These are phyloP conservation scores for Urocolius indicus DNA, from an alignment of 2,113 vertebrate species.

Conservation along the genomic window DNA sequence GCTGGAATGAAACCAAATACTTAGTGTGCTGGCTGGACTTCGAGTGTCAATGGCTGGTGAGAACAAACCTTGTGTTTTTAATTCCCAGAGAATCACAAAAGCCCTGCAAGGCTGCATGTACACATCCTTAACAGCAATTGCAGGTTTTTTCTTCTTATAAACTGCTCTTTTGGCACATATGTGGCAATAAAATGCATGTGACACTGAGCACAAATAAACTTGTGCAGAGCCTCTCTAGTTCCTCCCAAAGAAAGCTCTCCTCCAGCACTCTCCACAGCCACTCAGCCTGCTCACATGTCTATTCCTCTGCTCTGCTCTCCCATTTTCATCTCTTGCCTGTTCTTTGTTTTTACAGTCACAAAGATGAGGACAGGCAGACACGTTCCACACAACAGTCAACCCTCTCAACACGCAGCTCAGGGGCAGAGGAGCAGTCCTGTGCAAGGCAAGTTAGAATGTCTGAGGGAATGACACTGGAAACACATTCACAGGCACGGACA, in stretches of 20 bases:
- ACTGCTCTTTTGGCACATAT: background rate
- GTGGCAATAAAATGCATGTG: background rate
- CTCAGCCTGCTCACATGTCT: background rate
- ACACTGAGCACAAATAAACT: background rate
- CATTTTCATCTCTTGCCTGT: background rate
- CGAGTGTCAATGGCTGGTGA: rapidly evolving
- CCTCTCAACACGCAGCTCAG: background rate
- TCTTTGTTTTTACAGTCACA: background rate
- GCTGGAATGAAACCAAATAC: background rate
- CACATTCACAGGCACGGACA: rapidly evolving
- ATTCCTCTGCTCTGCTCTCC: background rate
- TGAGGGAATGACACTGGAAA: background rate
- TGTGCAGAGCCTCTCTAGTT: background rate
- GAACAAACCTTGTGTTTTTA: background rate
- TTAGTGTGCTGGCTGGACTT: background rate
- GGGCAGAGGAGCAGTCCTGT: background rate
- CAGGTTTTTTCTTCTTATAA: background rate
- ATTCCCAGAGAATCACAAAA: background rate
- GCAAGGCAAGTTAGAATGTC: rapidly evolving
- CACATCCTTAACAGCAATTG: background rate
- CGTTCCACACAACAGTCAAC: background rate
- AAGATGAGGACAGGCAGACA: background rate
- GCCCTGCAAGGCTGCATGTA: background rate
- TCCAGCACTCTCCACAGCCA: background rate
- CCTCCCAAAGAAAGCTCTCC: background rate